Base-by-base conservation (phyloP, 2,113 vertebrate species). In the Amphiprion percula region DNA sequence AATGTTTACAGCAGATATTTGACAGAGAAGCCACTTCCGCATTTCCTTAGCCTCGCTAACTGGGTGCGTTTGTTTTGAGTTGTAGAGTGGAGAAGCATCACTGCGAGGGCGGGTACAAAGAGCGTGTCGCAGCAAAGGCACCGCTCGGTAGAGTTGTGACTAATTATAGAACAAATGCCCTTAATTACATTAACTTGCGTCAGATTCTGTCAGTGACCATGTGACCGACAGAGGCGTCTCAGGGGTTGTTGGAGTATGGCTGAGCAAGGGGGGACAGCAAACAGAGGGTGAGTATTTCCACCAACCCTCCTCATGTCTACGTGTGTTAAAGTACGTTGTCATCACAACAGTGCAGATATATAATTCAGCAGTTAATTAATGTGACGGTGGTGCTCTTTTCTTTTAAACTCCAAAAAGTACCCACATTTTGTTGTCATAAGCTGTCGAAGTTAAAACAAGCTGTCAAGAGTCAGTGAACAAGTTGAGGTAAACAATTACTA, bases 201-300 rank as follows among this genome's bases (percentile, higher is more conserved):
- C 56, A 62, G 30, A 4, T 16, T 30, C 5, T 12, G 12, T 30
- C 8, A 11, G 3, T 3, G 5, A 15, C 12, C 77, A 82, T 28
- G 76, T 88, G 84, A 82, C 46, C 23, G 14, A 9, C 12, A 12
- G 55, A 9, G 8, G 23, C 5, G 0, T 21, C 4, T 0, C 0
- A 1, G 8, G 39, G 17, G 54, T n/a, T 30, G 28, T 33, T 0
- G 12, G 52, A 84, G 68, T 68, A 94, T 94, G 93, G 93, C 89
- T 19, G 94, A 91, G 69, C 84, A 59, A 7, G 60, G 10, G 9
- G 74, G 3, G 71, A 26, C 68, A 37, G 53, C 19, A 4, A 62
- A n/a, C 52, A 69, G 17, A 37, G 87, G 91, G 93, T 93, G 63
- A 90, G 90, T 87, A 1, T 17, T 2, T 59, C 11, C 19, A 21